Evolutionary conservation across 2,797 vertebrate species (phyloP), one percentile per base, ranked within the genome.

Genomic region (Picus viridis): DNA sequence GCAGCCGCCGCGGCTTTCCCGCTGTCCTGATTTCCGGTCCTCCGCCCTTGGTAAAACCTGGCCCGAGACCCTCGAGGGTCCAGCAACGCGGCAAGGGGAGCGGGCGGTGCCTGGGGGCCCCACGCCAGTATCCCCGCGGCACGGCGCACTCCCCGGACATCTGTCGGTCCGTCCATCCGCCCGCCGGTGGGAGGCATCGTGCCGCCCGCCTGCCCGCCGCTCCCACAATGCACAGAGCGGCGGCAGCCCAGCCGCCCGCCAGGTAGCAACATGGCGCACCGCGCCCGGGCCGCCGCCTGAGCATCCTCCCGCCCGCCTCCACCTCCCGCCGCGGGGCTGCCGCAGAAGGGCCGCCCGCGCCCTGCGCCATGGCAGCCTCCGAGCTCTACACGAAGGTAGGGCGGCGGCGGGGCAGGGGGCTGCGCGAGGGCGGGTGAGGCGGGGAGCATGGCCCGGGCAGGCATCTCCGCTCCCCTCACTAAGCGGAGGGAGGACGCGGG

Each of bases 341-440:
- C 67, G 75, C 84, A 77, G 65, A 77, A 67, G 58, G 73, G n/a
- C 61, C 51, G 43, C 56, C 73, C 32, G 78, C 72, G 78, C 83
- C 59, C 71, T 14, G 76, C 73, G 74, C 58, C 59, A 72, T 99
- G 99, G 99, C 99, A 97, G 98, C 98, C 96, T 98, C 98, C 67
- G 99, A 99, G 98, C 98, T 99, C 77, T 99, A 98, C 97, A 99
- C 99, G 90, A 99, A 99, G 99, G 99, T 99, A 98, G 98, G 82
- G 64, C 39, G 58, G 64, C 39, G 58, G 62, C 30, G 73, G 81
- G 54, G 65, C 43, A 32, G 58, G 41, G 45, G 56, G 56, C 56
- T 30, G 68, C 27, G 68, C 68, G 51, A 47, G 34, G 63, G 76
- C 15, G 51, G 56, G 57, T 12, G 43, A 62, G 30, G 61, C 30